These are phyloP conservation scores for Harpalus rufipes DNA, from an alignment of 2,888 invertebrate genomes.

Conservation along the genomic window DNA sequence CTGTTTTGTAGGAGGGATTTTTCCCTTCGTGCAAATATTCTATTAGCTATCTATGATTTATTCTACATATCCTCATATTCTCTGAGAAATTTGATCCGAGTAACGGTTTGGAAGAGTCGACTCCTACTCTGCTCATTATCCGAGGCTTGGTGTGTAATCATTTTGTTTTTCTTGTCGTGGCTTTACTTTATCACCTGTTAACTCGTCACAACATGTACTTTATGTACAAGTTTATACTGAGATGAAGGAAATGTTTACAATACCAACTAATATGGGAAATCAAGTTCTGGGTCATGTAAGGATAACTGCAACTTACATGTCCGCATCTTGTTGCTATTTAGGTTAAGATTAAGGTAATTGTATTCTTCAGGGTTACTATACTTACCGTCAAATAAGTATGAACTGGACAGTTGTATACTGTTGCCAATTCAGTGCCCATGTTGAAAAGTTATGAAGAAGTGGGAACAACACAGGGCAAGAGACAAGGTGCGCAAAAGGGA, in stretches of 20 bases:
- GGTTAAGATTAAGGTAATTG: neutral
- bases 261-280: slow-evolving; percentile 4
- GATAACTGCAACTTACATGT: neutral
- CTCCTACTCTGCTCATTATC: slow-evolving; percentile 34
- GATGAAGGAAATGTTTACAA: slow-evolving; percentile 23
- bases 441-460: too few species aligned
- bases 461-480: too few species aligned
- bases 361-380: too few species aligned
- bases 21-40: slow-evolving; percentile 34
- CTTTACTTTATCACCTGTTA: slow-evolving; percentile 44
- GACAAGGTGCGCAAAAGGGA: too few species aligned
- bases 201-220: slow-evolving; percentile 30
- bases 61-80: slow-evolving; percentile 4
- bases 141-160: slow-evolving; percentile 21
- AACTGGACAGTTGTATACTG: too few species aligned
- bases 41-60: slow-evolving; percentile 24
- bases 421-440: too few species aligned
- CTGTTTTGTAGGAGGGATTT: slow-evolving; percentile 25
- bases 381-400: too few species aligned
- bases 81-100: slow-evolving; percentile 39
- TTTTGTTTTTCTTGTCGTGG: slow-evolving; percentile 36
- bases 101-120: slow-evolving; percentile 24
- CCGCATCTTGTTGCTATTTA: neutral
- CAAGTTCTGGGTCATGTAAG: neutral
- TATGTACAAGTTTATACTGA: slow-evolving; percentile 8